Base-by-base conservation (phyloP, 35 echinoderm and acorn worm genomes). In the Anneissia japonica region DNA sequence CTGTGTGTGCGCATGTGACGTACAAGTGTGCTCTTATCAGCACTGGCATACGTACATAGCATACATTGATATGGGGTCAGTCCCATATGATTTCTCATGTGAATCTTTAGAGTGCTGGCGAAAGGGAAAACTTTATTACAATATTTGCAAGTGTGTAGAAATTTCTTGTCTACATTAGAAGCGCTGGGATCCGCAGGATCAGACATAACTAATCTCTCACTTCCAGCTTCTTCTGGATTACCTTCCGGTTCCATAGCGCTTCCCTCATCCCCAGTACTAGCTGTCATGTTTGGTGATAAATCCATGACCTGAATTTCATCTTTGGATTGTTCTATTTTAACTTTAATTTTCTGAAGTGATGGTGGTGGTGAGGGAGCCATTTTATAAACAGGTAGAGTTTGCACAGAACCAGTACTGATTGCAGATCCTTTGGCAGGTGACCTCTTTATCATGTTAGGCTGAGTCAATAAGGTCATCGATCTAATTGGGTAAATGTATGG, bases 1-100 rank as follows among this genome's bases (percentile, higher is more conserved):
- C 92, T 99, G 84, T 99, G 96, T 30, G 96, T 99, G 45, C 96
- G 88, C 96, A 99, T 99, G 39, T 99, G 96, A 16, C 96, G 85
- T 1, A 99, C 92, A 34, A 99, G 81, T 39, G 96, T 99, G 74
- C 96, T 99, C 79, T 99, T 99, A 77, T 99, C 96, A 37, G 96
- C 96, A 77, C 96, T 99, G 35, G 96, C 91, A 89, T 99, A 99
- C n/a, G 86, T 85, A 80, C 91, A 99, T 45, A 94, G 84, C 82
- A 93, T 91, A 45, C 96, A 99, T 46, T 94, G 89, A 84, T 91
- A 93, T 23, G 96, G 96, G 4, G 87, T 94, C 13, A 94, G 81
- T 16, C 96, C 96, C 86, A 93, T 91, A 51, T 99, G 96, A 41
- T 85, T 99, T 12, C 96, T 89, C 31, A 93, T 86, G 45, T 99